Conservation (phyloP, 2,888 invertebrate species). For the Watsonalla binaria region DNA sequence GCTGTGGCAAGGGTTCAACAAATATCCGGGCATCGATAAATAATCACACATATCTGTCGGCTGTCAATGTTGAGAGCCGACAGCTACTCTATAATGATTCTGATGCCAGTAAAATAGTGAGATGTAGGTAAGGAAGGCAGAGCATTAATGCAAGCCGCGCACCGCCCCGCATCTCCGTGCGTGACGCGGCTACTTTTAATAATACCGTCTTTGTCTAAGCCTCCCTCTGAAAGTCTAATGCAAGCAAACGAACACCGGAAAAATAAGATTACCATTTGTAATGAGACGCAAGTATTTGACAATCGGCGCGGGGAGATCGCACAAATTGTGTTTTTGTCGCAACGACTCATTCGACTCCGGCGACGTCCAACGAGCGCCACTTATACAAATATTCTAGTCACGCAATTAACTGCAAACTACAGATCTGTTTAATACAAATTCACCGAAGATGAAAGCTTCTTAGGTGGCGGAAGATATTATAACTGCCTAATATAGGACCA, state of each 20-base stretch:
- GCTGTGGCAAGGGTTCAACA: too few species aligned
- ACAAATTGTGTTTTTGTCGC: background rate
- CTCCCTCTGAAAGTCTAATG: slow-evolving; percentile 1
- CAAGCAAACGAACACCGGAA: background rate
- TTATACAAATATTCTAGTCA: background rate
- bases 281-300: background rate
- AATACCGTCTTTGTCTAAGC: background rate
- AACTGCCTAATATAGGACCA: too few species aligned
- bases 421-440: background rate
- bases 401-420: background rate
- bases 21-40: too few species aligned
- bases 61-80: too few species aligned
- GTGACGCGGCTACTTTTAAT: background rate
- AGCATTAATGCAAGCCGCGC: too few species aligned
- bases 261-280: background rate
- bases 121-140: too few species aligned
- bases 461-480: background rate
- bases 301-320: background rate
- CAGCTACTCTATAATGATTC: too few species aligned
- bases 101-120: too few species aligned
- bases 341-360: background rate
- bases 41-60: too few species aligned
- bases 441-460: background rate
- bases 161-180: background rate
- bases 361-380: background rate